Evolutionary conservation across 92 coral and sea anemone species (phyloP).

Genomic region (Phymanthus crucifer): DNA sequence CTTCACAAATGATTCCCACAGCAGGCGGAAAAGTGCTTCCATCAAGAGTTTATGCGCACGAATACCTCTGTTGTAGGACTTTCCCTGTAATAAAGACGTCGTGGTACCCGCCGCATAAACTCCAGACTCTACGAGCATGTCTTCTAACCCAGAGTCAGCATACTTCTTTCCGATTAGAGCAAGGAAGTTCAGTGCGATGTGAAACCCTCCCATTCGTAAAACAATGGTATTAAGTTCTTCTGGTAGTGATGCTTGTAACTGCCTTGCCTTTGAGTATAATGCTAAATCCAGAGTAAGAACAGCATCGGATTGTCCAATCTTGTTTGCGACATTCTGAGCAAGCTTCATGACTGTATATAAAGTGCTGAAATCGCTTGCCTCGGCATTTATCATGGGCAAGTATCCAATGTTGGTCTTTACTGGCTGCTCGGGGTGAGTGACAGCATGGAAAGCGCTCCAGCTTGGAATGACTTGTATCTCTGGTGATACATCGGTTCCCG

Average conservation of each 20-base stretch:
- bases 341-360: conserved; percentile 56
- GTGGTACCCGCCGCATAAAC: conserved; percentile 55
- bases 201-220: conserved; percentile 68
- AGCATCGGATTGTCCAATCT: conserved; percentile 36
- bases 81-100: conserved; percentile 49
- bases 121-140: conserved; percentile 61
- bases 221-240: conserved; percentile 49
- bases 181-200: conserved; percentile 54
- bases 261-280: conserved; percentile 56
- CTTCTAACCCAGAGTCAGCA: conserved; percentile 55
- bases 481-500: conserved; percentile 19
- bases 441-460: conserved; percentile 51
- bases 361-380: conserved; percentile 51
- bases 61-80: conserved; percentile 31
- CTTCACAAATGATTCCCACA: no score
- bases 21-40: not conserved
- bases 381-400: conserved; percentile 53
- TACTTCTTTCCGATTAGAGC: conserved; percentile 24
- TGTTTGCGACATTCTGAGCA: conserved; percentile 38
- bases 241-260: conserved; percentile 48
- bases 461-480: conserved; percentile 31
- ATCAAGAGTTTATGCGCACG: conserved; percentile 44
- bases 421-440: conserved; percentile 44
- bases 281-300: conserved; percentile 60
- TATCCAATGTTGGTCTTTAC: conserved; percentile 51